These are phyloP conservation scores for Pempheris klunzingeri DNA, from an alignment of 2,797 vertebrate species.

Conservation along the genomic window DNA sequence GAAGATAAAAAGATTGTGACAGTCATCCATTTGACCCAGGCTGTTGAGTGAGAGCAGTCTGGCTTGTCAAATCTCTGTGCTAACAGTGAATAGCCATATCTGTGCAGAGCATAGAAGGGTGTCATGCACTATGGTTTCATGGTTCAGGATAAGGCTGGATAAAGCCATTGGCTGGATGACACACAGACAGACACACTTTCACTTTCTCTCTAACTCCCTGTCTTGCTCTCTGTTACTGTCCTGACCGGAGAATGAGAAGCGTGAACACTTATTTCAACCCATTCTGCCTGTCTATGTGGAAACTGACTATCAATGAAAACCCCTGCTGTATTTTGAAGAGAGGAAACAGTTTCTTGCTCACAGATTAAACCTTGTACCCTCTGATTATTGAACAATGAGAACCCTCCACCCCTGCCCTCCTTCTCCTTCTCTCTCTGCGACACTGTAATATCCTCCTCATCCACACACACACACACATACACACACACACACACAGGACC, in stretches of 20 bases:
- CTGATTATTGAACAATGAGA: conserved; percentile 95
- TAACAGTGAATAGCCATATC: conserved; percentile 96
- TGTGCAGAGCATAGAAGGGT: conserved; percentile 91
- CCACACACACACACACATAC: conserved; percentile 91
- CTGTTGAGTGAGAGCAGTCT: conserved; percentile 97
- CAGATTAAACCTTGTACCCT: conserved; percentile 94
- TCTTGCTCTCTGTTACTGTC: conserved; percentile 33
- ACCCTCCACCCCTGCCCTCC: conserved; percentile 67
- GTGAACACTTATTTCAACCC: conserved; percentile 49
- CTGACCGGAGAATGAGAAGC: conserved; percentile 45
- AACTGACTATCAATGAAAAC: conserved; percentile 46
- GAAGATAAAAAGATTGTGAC: conserved; percentile 82
- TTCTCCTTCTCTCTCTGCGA: conserved; percentile 47
- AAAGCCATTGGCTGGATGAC: conserved; percentile 92
- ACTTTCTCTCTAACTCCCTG: conserved; percentile 64
- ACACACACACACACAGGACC: conserved; percentile 94
- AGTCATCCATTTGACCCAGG: conserved; percentile 92
- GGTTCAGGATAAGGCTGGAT: conserved; percentile 94
- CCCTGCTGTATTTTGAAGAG: conserved; percentile 37
- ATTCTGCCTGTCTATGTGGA: conserved; percentile 38
- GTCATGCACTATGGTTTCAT: conserved; percentile 94
- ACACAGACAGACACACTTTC: conserved; percentile 75
- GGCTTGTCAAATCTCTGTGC: conserved; percentile 96
- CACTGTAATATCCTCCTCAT: conserved; percentile 93
- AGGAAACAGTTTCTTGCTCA: conserved; percentile 85